A percentile compares a stretch with the other conserved stretches of the same genome.
These are phyloP conservation scores for Autographa pulchrina DNA, from an alignment of 2,888 invertebrate species.

Conservation along the genomic window DNA sequence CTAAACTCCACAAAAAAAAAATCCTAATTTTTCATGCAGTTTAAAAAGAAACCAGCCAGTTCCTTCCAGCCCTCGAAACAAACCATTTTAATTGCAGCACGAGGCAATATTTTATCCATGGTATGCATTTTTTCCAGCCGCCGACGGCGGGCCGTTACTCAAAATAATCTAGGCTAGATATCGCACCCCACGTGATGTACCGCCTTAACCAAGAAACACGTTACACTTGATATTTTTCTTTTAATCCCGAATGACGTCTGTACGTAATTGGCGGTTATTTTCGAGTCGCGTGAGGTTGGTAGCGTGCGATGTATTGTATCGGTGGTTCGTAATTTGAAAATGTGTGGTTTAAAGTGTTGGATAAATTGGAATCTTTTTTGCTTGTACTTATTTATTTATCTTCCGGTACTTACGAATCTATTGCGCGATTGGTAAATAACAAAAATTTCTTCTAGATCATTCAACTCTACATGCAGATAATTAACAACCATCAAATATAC, in stretches of 20 bases:
- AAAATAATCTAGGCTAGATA: conserved; percentile 87
- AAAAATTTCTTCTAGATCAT: background rate
- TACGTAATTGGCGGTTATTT: conserved; percentile 66
- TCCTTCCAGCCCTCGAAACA: conserved; percentile 57
- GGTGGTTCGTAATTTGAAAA: conserved; percentile 25
- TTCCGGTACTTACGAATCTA: background rate
- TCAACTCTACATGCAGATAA: background rate
- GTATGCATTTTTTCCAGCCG: conserved; percentile 75
- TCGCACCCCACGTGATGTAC: conserved; percentile 83
- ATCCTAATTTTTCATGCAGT: background rate
- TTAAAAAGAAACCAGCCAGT: conserved; percentile 29
- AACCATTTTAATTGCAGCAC: conserved; percentile 84
- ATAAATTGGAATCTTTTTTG: conserved; percentile 5
- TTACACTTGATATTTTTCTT: conserved; percentile 70
- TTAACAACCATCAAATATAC: background rate
- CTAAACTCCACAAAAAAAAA: background rate
- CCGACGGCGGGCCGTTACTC: conserved; percentile 80
- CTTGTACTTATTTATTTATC: background rate
- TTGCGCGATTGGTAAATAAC: background rate
- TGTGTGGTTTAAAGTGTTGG: conserved; percentile 3
- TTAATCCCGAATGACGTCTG: conserved; percentile 78
- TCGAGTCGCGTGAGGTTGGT: conserved; percentile 69
- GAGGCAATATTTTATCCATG: conserved; percentile 84
- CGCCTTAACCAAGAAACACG: conserved; percentile 75
- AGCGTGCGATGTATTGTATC: conserved; percentile 54